Base-by-base conservation (phyloP, 2,113 vertebrate species). In the Cyanoderma ruficeps region DNA sequence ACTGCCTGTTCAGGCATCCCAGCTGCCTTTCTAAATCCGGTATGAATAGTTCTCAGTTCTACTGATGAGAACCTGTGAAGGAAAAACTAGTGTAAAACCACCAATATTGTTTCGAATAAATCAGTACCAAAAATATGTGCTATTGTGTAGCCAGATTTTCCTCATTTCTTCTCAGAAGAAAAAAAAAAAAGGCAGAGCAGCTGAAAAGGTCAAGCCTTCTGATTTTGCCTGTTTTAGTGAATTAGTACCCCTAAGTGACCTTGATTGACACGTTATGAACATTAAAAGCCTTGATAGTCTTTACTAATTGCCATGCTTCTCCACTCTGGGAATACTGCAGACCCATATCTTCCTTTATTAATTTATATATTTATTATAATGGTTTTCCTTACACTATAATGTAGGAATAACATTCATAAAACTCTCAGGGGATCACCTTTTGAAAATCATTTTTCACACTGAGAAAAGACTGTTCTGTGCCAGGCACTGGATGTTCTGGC, bases 361-460 rank as follows among this genome's bases (percentile, higher is more conserved):
- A 90, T 91, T 89, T 92, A 70, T 87, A 49, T 95, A 84, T 95
- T 91, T 90, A 78, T 87, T 83, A 61, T 47, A 74, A 69, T 53
- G 23, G 46, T 94, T 57, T 89, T 93, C 74, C 55, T 59, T 79
- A 69, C n/a, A 17, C 35, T 72, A 24, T 53, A 75, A 80, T 25
- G 37, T 53, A 47, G 47, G 50, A 35, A 75, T 28, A 61, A 28
- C n/a, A 76, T 35, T 80, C n/a, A 91, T 46, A 41, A 91, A 91
- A 90, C 56, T 57, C 87, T 79, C 25, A 2, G 53, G 77, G 49
- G 37, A 92, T 76, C 50, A 49, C 47, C 55, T 67, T 72, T 63
- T 57, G 31, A 61, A 16, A 76, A 49, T 2, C 17, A 11, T 23
- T 87, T 95, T 86, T 64, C 50, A 65, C 57, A n/a, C 25, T 44